These are phyloP conservation scores for Hiodon alosoides DNA, from an alignment of 2,113 vertebrate species.

Conservation along the genomic window DNA sequence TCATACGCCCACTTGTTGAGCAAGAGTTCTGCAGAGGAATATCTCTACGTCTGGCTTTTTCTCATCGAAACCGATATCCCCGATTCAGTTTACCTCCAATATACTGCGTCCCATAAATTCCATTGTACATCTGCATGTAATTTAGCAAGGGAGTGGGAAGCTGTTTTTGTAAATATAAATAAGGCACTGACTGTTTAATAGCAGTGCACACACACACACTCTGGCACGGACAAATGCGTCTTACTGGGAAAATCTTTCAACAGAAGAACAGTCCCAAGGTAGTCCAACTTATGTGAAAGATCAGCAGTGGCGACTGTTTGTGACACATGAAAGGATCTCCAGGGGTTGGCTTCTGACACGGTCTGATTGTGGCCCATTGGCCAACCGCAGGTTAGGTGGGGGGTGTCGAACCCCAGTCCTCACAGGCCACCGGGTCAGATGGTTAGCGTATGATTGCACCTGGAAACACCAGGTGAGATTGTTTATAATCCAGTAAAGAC, in stretches of 20 bases:
- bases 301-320: neutral
- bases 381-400: no score
- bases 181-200: conserved; percentile 9
- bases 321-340: neutral
- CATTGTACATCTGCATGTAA: conserved; percentile 16
- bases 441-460: no score
- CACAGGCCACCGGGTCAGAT: no score
- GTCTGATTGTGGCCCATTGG: no score
- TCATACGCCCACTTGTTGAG: conserved; percentile 12
- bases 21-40: conserved; percentile 3
- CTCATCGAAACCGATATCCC: conserved; percentile 9
- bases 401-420: no score
- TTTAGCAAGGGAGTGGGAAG: conserved; percentile 20
- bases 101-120: conserved; percentile 18
- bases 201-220: neutral
- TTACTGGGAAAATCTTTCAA: neutral
- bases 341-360: no score
- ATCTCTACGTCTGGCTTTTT: neutral
- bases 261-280: neutral
- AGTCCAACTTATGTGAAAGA: neutral
- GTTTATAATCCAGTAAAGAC: no score
- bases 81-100: conserved; percentile 13
- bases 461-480: no score
- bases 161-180: conserved; percentile 24
- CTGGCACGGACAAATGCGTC: neutral